Conservation (phyloP, 2,113 vertebrate species). For the Syrmaticus mikado region DNA sequence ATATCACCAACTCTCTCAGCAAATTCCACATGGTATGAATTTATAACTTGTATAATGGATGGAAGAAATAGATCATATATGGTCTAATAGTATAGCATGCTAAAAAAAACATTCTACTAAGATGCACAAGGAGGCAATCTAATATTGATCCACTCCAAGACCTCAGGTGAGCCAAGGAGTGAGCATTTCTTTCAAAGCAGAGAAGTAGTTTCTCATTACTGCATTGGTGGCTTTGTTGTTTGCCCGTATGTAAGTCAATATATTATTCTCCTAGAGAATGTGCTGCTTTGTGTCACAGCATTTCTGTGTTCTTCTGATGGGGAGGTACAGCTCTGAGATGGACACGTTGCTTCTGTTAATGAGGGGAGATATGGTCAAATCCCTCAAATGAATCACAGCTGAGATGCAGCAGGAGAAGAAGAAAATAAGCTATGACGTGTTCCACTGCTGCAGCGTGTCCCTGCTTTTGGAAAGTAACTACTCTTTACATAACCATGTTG, state of each 20-base stretch:
- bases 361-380: not conserved
- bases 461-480: not conserved
- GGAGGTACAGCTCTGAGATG: not conserved
- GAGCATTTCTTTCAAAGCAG: not conserved
- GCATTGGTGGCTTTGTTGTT: not conserved
- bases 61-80: not conserved
- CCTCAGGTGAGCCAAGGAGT: not conserved
- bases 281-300: not conserved
- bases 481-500: not conserved
- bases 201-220: not conserved
- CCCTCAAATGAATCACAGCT: not conserved
- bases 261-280: not conserved
- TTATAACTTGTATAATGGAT: not conserved
- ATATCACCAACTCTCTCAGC: constrained; percentile 1
- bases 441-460: not conserved
- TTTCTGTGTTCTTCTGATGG: not conserved
- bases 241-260: not conserved
- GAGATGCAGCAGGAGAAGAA: not conserved
- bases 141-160: fast-evolving
- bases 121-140: not conserved
- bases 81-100: not conserved
- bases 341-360: not conserved
- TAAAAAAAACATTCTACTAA: not conserved
- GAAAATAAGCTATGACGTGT: not conserved
- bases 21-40: not conserved